Percentiles rank a stretch among this genome's conserved stretches.
phyloP scores from a whole-genome alignment of 2,888 invertebrate species.

The Amblyteles armatorius region DNA sequence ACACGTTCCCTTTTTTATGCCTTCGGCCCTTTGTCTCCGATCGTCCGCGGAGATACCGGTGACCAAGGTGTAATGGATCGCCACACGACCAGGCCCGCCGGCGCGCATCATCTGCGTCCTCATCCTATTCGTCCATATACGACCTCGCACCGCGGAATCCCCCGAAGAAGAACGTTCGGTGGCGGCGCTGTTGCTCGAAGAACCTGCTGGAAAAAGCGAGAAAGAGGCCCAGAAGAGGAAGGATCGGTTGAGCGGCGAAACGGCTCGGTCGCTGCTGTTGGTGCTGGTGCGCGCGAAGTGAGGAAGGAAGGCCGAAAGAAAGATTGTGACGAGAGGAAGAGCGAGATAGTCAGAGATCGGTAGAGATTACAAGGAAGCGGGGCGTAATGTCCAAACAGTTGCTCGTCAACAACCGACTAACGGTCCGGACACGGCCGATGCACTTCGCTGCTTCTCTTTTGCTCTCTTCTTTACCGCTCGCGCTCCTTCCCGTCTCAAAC shows the following conservation, averaged over 20 bases:
- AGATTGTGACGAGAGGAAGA: conserved; percentile 50
- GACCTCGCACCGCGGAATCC: conserved; percentile 24
- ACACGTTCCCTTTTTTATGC: conserved; percentile 74
- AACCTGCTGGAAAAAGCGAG: conserved; percentile 32
- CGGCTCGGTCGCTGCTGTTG: conserved; percentile 38
- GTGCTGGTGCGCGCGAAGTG: conserved; percentile 38
- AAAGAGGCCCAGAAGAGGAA: conserved; percentile 18
- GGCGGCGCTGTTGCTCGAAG: conserved; percentile 15
- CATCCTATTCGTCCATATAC: conserved; percentile 12
- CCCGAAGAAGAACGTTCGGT: conserved; percentile 28
- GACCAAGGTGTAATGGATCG: conserved; percentile 80
- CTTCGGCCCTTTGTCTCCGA: conserved; percentile 78
- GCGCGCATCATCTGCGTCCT: conserved; percentile 63
- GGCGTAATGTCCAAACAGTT: conserved; percentile 81
- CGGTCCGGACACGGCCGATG: conserved; percentile 67
- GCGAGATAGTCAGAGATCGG: conserved; percentile 74
- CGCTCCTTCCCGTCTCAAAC: not conserved
- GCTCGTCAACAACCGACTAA: conserved; percentile 80
- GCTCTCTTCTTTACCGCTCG: not conserved
- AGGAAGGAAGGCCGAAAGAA: conserved; percentile 55
- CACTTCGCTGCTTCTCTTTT: conserved; percentile 39
- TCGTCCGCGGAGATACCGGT: conserved; percentile 77
- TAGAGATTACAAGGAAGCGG: conserved; percentile 80
- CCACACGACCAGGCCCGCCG: conserved; percentile 75
- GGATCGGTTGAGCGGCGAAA: conserved; percentile 46